Evolutionary conservation across 2,113 vertebrate species (phyloP).

Genomic region (Collichthys lucidus): DNA sequence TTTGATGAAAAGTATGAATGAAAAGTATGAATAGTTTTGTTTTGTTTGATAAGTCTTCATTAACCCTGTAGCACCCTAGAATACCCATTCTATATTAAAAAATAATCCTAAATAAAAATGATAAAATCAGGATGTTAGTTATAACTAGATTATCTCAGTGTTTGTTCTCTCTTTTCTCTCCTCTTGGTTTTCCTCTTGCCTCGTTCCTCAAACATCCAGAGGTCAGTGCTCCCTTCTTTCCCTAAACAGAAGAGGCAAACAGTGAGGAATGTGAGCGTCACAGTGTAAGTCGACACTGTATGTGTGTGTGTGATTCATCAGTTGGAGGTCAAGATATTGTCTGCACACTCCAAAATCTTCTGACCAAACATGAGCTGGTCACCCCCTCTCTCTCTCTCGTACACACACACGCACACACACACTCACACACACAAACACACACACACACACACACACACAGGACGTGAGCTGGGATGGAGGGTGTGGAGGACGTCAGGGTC

Average conservation of each 20-base stretch:
- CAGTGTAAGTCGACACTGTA: neutral
- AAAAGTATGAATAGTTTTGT: too few relatives aligned
- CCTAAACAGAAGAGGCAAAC: constrained; percentile 1
- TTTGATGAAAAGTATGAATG: too few relatives aligned
- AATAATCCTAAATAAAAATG: neutral
- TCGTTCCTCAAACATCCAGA: constrained; percentile 7
- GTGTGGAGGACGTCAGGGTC: constrained; percentile 26
- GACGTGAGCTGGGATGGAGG: constrained; percentile 18
- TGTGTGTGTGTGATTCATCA: neutral
- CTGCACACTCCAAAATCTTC: constrained; percentile 3
- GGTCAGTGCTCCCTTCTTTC: constrained; percentile 4
- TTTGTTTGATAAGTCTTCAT: neutral
- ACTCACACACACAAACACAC: neutral
- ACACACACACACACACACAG: neutral
- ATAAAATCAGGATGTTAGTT: neutral
- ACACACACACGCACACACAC: neutral
- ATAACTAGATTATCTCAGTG: neutral
- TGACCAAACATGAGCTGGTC: neutral
- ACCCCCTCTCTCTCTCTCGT: neutral
- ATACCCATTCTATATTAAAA: too few relatives aligned
- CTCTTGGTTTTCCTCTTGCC: neutral
- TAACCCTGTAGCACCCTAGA: too few relatives aligned
- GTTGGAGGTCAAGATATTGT: constrained; percentile 7
- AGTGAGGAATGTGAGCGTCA: constrained; percentile 28
- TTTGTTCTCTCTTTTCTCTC: neutral